Conservation (phyloP, 2,888 invertebrate species). For the Calephelis perditalis region DNA sequence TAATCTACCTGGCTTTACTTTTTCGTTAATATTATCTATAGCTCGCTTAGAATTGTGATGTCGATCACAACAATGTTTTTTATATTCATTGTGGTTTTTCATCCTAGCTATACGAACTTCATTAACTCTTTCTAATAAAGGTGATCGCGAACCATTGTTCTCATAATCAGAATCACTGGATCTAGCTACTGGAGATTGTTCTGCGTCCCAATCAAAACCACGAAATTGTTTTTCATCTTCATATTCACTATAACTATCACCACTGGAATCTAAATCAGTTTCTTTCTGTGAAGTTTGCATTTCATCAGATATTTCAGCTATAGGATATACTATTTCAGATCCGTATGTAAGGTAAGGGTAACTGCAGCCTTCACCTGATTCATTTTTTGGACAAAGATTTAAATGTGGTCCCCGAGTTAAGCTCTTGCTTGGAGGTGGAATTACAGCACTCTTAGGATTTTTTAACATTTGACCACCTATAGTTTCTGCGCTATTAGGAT, state of each 20-base stretch:
- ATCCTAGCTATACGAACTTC: slow-evolving; percentile 63
- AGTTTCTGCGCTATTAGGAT: slow-evolving; percentile 89
- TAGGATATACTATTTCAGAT: slow-evolving; percentile 89
- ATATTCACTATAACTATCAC: slow-evolving; percentile 80
- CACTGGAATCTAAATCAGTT: slow-evolving; percentile 78
- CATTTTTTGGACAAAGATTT: slow-evolving; percentile 81
- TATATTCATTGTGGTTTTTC: slow-evolving; percentile 56
- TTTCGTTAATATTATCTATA: slow-evolving; percentile 53
- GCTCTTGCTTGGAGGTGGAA: slow-evolving; percentile 84
- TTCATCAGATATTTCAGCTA: slow-evolving; percentile 91
- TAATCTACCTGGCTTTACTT: slow-evolving; percentile 62
- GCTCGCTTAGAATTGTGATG: slow-evolving; percentile 45
- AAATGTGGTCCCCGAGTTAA: slow-evolving; percentile 84
- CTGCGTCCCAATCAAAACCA: slow-evolving; percentile 72
- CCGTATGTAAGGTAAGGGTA: slow-evolving; percentile 84
- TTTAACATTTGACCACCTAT: slow-evolving; percentile 83
- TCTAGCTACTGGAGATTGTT: slow-evolving; percentile 60
- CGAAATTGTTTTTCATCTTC: slow-evolving; percentile 78
- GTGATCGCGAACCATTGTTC: slow-evolving; percentile 84
- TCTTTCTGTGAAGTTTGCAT: slow-evolving; percentile 83
- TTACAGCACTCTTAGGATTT: slow-evolving; percentile 79
- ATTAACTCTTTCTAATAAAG: slow-evolving; percentile 77
- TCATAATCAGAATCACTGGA: slow-evolving; percentile 83
- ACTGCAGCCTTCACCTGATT: slow-evolving; percentile 84
- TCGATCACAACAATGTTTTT: slow-evolving; percentile 59